phyloP scores from a whole-genome alignment of 1,140 invertebrate species.

The Antheraea mylitta region DNA sequence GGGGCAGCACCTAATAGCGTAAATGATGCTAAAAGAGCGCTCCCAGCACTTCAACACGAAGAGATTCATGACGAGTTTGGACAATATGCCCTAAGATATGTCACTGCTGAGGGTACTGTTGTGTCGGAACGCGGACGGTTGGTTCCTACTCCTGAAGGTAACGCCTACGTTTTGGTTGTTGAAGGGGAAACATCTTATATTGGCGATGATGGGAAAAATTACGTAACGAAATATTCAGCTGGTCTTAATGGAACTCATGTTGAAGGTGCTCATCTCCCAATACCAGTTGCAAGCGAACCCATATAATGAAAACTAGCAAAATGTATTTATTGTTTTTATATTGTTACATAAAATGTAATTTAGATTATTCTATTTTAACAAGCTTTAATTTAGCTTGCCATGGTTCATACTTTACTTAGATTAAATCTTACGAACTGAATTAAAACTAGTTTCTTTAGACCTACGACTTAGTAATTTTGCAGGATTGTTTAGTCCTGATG shows the following conservation, averaged over 20 bases:
- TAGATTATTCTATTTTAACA: no score
- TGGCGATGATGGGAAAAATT: constrained; percentile 52
- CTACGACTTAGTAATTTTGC: no score
- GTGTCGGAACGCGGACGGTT: constrained; percentile 56
- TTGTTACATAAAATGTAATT: no score
- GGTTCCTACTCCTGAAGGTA: constrained; percentile 42
- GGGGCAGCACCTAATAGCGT: constrained; percentile 4
- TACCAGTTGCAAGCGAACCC: background rate
- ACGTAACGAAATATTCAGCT: constrained; percentile 57
- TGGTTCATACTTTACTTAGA: no score
- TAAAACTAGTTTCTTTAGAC: no score
- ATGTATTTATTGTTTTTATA: background rate
- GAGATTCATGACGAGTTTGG: constrained; percentile 61
- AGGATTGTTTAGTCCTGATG: no score
- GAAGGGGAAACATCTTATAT: constrained; percentile 54
- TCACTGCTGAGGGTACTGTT: constrained; percentile 63
- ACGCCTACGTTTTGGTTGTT: constrained; percentile 49
- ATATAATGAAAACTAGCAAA: background rate
- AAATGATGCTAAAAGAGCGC: background rate
- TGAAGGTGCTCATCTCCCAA: constrained; percentile 29
- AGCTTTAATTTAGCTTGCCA: no score
- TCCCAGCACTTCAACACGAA: constrained; percentile 45
- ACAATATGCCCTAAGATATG: constrained; percentile 62
- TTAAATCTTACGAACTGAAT: no score
- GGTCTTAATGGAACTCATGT: constrained; percentile 57